A percentile compares a stretch with the other conserved stretches of the same genome.
Evolutionary conservation across 2,888 invertebrate genomes (phyloP).

Genomic region (Lymantria dispar): DNA sequence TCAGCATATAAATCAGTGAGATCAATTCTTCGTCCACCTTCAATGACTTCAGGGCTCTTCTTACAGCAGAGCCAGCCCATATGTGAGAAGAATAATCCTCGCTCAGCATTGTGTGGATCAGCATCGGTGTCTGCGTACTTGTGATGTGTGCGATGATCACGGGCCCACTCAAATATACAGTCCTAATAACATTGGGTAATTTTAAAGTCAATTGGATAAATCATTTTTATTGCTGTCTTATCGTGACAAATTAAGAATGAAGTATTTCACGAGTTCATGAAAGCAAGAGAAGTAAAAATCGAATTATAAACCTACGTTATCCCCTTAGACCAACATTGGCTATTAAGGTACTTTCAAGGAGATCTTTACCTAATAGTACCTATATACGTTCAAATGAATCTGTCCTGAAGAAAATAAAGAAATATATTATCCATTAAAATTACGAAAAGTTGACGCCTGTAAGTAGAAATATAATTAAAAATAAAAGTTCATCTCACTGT

Average conservation of each 20-base stretch:
- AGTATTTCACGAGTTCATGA: too few relatives aligned
- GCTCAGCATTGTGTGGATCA: slow-evolving; percentile 93
- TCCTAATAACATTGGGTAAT: slow-evolving; percentile 61
- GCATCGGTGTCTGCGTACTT: slow-evolving; percentile 95
- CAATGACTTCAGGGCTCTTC: slow-evolving; percentile 93
- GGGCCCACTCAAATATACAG: slow-evolving; percentile 85
- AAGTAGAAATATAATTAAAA: background rate
- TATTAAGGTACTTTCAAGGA: too few relatives aligned
- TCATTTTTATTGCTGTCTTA: too few relatives aligned
- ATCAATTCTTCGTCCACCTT: slow-evolving; percentile 91
- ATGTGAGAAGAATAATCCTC: slow-evolving; percentile 97
- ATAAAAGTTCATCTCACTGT: background rate
- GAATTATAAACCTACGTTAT: too few relatives aligned
- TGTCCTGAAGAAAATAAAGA: too few relatives aligned
- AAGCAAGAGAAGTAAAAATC: too few relatives aligned
- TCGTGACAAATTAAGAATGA: too few relatives aligned
- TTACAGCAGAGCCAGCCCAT: slow-evolving; percentile 95
- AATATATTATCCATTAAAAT: background rate
- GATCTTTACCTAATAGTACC: too few relatives aligned
- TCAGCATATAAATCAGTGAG: slow-evolving; percentile 92
- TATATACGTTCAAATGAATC: too few relatives aligned
- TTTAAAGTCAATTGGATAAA: too few relatives aligned
- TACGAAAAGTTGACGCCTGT: background rate
- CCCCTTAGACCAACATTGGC: too few relatives aligned
- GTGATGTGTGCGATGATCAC: slow-evolving; percentile 91